Evolutionary conservation across 2,888 invertebrate species (phyloP).

Genomic region (Heliconius aoede): DNA sequence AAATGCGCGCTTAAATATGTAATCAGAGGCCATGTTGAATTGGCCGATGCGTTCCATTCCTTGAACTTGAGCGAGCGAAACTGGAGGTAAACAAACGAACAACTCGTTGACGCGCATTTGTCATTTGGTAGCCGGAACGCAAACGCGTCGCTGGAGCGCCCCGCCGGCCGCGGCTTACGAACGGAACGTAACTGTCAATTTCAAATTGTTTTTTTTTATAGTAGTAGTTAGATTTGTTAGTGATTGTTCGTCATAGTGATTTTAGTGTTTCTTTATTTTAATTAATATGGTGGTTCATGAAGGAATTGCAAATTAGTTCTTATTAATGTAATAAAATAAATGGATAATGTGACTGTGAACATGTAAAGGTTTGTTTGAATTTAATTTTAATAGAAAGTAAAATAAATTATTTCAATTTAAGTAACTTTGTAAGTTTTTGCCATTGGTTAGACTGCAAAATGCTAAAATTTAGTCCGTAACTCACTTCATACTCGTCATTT

Average conservation of each 20-base stretch:
- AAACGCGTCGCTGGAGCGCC: slow-evolving; percentile 62
- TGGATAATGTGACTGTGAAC: not conserved
- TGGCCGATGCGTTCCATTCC: slow-evolving; percentile 65
- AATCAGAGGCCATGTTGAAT: slow-evolving; percentile 52
- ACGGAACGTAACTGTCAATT: slow-evolving; percentile 53
- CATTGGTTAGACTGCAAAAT: not conserved
- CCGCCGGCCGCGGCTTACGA: slow-evolving; percentile 57
- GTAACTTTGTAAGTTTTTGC: not conserved
- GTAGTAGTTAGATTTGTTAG: slow-evolving; percentile 12
- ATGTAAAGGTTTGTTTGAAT: slow-evolving; percentile 23
- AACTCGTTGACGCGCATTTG: slow-evolving; percentile 72
- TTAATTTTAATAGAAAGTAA: not conserved
- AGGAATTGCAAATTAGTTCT: slow-evolving; percentile 50
- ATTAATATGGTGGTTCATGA: slow-evolving; percentile 57
- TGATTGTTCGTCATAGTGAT: slow-evolving; percentile 29
- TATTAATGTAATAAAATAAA: not conserved
- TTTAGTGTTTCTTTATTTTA: slow-evolving; percentile 25
- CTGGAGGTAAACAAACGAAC: slow-evolving; percentile 71
- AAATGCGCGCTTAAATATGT: slow-evolving; percentile 27
- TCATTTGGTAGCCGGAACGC: slow-evolving; percentile 76
- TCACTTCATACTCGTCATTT: not conserved
- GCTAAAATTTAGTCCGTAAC: not conserved
- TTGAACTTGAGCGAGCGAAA: slow-evolving; percentile 73
- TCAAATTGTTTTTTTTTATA: slow-evolving; percentile 26
- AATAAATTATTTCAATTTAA: not conserved